Conservation (phyloP, 2,888 invertebrate species). For the Macaria liturata region DNA sequence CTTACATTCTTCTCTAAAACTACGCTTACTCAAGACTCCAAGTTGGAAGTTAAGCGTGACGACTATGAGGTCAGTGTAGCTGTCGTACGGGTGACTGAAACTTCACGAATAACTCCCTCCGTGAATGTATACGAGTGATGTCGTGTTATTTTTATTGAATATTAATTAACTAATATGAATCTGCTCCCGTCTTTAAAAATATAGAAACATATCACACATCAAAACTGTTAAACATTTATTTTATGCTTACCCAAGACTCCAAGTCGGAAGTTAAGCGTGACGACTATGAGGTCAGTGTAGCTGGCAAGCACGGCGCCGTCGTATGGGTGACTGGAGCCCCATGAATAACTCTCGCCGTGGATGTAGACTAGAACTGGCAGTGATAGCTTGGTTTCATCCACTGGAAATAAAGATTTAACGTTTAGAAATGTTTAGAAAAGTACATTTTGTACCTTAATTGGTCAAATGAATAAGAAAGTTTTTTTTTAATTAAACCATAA, state of each 20-base stretch:
- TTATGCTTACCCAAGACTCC: constrained; percentile 89
- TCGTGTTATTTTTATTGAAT: too few relatives aligned
- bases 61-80: constrained; percentile 95
- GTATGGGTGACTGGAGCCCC: constrained; percentile 97
- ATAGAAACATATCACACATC: too few relatives aligned
- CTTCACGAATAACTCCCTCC: constrained; percentile 96
- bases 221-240: too few relatives aligned
- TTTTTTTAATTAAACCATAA: too few relatives aligned
- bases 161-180: too few relatives aligned
- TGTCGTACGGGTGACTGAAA: constrained; percentile 89
- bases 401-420: constrained; percentile 55
- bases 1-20: too few relatives aligned
- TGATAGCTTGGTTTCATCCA: constrained; percentile 78
- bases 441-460: too few relatives aligned
- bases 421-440: too few relatives aligned
- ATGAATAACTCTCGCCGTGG: constrained; percentile 95
- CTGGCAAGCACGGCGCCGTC: constrained; percentile 97
- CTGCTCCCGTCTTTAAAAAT: too few relatives aligned
- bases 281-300: constrained; percentile 95
- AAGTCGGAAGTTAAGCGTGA: constrained; percentile 97
- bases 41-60: constrained; percentile 98
- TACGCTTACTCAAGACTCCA: constrained; percentile 89
- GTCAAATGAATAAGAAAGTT: too few relatives aligned
- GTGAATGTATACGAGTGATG: constrained; percentile 88
- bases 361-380: constrained; percentile 92